Evolutionary conservation across 2,113 vertebrate genomes (phyloP).

Genomic region (Pelecanus crispus): DNA sequence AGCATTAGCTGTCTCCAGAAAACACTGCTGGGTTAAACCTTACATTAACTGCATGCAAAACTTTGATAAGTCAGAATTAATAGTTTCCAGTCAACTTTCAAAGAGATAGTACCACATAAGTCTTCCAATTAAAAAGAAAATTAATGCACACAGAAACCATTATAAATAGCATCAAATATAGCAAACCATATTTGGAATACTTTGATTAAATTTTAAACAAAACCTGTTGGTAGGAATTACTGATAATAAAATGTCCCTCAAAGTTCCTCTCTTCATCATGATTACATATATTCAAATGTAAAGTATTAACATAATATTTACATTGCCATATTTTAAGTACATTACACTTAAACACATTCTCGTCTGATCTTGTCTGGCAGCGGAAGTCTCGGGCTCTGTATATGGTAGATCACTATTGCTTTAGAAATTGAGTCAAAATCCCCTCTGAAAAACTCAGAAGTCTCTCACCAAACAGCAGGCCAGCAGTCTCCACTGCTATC

Average conservation of each 20-base stretch:
- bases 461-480: not conserved
- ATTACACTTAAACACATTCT: not conserved
- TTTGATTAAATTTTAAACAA: conserved; percentile 41
- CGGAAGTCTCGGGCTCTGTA: not conserved
- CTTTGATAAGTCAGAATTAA: conserved; percentile 27
- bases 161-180: conserved; percentile 36
- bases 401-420: not conserved
- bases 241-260: not conserved
- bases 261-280: not conserved
- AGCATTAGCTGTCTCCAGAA: not conserved
- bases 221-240: conserved; percentile 2
- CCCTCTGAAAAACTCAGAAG: not conserved
- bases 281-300: not conserved
- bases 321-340: not conserved
- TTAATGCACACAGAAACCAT: conserved; percentile 27
- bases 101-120: not conserved
- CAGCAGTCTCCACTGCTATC: not conserved
- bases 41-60: not conserved
- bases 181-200: conserved; percentile 4
- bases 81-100: conserved; percentile 41
- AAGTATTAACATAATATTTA: conserved; percentile 15
- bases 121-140: conserved; percentile 42
- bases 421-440: not conserved
- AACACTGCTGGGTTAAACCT: not conserved
- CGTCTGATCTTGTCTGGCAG: not conserved